phyloP scores from a whole-genome alignment of 1,140 invertebrate genomes.

The Oreohelix idahoensis region DNA sequence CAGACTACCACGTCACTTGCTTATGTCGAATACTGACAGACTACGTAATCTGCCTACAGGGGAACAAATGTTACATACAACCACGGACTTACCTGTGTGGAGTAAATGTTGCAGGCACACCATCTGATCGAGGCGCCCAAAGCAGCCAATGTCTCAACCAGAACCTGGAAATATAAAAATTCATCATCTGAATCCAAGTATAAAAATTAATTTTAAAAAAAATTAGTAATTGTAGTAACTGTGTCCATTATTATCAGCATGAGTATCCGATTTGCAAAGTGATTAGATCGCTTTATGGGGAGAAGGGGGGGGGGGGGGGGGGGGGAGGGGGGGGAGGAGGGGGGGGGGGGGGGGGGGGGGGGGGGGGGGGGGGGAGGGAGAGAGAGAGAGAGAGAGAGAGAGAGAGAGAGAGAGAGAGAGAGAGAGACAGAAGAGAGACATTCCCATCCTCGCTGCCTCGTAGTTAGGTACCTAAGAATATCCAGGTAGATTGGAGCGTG shows the following conservation, averaged over 20 bases:
- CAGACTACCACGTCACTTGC: no score
- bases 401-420: conserved; percentile 36
- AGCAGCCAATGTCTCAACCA: conserved; percentile 93
- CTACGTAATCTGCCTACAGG: no score
- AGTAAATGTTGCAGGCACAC: conserved; percentile 99
- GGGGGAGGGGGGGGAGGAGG: conserved; percentile 40
- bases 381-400: conserved; percentile 13
- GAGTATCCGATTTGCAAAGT: no score
- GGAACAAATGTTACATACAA: no score
- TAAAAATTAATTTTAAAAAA: no score
- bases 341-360: not conserved
- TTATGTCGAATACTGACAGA: no score
- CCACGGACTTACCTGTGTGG: conserved; percentile 83
- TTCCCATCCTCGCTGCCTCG: no score
- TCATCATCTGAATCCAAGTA: conserved; percentile 6
- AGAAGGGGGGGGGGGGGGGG: conserved; percentile 1
- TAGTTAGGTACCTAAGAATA: no score
- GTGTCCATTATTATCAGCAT: no score
- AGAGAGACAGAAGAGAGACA: not conserved
- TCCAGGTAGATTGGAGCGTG: no score
- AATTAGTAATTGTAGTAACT: no score
- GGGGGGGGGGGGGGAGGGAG: not conserved
- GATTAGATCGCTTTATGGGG: no score
- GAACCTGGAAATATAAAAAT: conserved; percentile 73
- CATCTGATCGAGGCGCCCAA: conserved; percentile 93